A percentile compares a stretch with the other conserved stretches of the same genome.
Evolutionary conservation across 1,140 invertebrate species (phyloP).

Genomic region (Rhynchophorus ferrugineus): DNA sequence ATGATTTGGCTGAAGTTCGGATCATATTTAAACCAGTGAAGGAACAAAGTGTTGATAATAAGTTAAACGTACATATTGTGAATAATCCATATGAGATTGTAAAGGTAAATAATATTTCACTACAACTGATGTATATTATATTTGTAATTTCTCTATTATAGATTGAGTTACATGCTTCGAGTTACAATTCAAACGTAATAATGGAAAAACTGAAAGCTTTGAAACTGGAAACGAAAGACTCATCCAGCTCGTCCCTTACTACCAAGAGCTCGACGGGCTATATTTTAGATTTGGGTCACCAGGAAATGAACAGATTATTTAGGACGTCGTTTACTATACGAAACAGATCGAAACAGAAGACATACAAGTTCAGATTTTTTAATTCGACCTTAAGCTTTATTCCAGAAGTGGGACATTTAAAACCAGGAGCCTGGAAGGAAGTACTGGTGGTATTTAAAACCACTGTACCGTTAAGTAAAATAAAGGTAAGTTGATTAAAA

Average conservation of each 20-base stretch:
- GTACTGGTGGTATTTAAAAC: conserved; percentile 30
- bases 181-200: conserved; percentile 23
- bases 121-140: no score
- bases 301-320: conserved; percentile 22
- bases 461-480: conserved; percentile 18
- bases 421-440: conserved; percentile 29
- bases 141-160: no score
- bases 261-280: conserved; percentile 13
- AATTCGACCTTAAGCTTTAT: conserved; percentile 26
- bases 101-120: conserved; percentile 23
- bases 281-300: conserved; percentile 28
- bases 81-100: conserved; percentile 33
- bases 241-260: not conserved
- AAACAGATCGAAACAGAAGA: conserved; percentile 24
- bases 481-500: conserved; percentile 22
- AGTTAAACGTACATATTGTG: conserved; percentile 25
- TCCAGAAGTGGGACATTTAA: conserved; percentile 32
- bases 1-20: conserved; percentile 14
- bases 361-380: conserved; percentile 32
- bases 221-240: not conserved
- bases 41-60: not conserved
- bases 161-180: no score
- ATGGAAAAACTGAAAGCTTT: conserved; percentile 16
- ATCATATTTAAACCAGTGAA: conserved; percentile 19
- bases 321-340: conserved; percentile 29